These are phyloP conservation scores for Andrena haemorrhoa DNA, from an alignment of 2,888 invertebrate species.

Conservation along the genomic window DNA sequence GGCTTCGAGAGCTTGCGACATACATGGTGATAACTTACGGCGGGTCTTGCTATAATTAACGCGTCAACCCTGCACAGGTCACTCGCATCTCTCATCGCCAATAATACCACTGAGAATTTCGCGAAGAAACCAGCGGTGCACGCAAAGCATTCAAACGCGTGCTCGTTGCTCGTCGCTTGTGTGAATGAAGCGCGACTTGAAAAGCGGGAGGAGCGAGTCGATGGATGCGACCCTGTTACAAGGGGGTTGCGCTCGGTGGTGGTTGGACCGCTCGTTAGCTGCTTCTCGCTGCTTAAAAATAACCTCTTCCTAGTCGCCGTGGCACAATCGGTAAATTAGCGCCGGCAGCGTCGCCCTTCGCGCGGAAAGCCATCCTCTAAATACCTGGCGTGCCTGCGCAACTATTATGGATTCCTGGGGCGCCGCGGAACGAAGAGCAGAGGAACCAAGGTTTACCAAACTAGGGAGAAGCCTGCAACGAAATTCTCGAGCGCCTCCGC, in stretches of 20 bases:
- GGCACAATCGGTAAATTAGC: constrained; percentile 73
- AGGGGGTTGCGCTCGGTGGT: constrained; percentile 69
- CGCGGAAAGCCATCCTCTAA: constrained; percentile 41
- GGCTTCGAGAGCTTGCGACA: not conserved
- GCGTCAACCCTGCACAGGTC: constrained; percentile 1
- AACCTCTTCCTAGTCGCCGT: constrained; percentile 62
- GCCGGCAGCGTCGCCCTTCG: constrained; percentile 42
- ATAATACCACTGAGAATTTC: constrained; percentile 1
- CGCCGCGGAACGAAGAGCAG: not conserved
- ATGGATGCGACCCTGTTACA: constrained; percentile 40
- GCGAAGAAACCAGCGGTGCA: not conserved
- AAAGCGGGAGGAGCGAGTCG: constrained; percentile 37
- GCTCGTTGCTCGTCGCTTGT: constrained; percentile 2
- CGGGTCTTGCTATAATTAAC: constrained; percentile 39
- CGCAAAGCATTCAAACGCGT: not conserved
- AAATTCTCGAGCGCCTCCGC: not conserved
- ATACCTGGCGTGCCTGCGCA: constrained; percentile 19
- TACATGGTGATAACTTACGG: constrained; percentile 12
- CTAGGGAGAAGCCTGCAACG: not conserved
- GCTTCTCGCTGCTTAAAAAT: constrained; percentile 72
- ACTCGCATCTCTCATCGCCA: not conserved
- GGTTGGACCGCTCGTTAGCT: constrained; percentile 76
- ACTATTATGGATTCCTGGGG: constrained; percentile 33
- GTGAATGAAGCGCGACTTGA: constrained; percentile 31
- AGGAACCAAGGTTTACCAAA: not conserved